A percentile compares a stretch with the other conserved stretches of the same genome.
phyloP scores from a whole-genome alignment of 2,888 invertebrate genomes.

The Oxycera nigricornis region DNA sequence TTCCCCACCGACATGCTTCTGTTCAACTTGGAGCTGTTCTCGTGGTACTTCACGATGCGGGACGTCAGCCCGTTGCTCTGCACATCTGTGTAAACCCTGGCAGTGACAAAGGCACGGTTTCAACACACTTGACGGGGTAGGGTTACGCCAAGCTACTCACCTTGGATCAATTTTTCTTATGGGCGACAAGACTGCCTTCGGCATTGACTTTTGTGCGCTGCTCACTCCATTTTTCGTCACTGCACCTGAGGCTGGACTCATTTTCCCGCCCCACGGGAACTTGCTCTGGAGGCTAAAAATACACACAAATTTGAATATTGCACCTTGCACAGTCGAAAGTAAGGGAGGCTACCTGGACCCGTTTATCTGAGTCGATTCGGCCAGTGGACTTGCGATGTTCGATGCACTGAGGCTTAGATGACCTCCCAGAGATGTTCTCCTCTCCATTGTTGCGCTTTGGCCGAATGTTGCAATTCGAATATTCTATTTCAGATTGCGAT shows the following conservation, averaged over 20 bases:
- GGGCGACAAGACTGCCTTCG: slow-evolving; percentile 32
- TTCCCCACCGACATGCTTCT: slow-evolving; percentile 57
- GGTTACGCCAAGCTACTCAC: slow-evolving; percentile 49
- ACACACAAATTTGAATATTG: no score
- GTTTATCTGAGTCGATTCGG: slow-evolving; percentile 58
- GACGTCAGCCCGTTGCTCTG: slow-evolving; percentile 64
- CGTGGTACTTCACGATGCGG: slow-evolving; percentile 64
- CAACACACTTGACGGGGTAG: no score
- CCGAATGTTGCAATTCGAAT: neutral
- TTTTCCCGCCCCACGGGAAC: slow-evolving; percentile 51
- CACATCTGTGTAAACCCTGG: slow-evolving; percentile 62
- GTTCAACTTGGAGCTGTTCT: slow-evolving; percentile 55
- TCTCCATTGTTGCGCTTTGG: neutral
- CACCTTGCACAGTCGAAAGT: no score
- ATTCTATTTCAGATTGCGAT: neutral
- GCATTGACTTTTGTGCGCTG: neutral
- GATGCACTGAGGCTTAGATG: slow-evolving; percentile 55
- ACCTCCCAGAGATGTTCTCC: slow-evolving; percentile 50
- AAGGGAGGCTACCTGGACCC: slow-evolving; percentile 51
- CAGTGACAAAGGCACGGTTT: no score
- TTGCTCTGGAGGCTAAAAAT: slow-evolving; percentile 46
- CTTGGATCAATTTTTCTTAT: slow-evolving; percentile 54
- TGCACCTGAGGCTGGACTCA: slow-evolving; percentile 48
- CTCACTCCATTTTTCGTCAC: slow-evolving; percentile 35
- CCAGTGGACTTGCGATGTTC: slow-evolving; percentile 54